Conservation (phyloP, 2,113 vertebrate genomes). For the Upupa epops region DNA sequence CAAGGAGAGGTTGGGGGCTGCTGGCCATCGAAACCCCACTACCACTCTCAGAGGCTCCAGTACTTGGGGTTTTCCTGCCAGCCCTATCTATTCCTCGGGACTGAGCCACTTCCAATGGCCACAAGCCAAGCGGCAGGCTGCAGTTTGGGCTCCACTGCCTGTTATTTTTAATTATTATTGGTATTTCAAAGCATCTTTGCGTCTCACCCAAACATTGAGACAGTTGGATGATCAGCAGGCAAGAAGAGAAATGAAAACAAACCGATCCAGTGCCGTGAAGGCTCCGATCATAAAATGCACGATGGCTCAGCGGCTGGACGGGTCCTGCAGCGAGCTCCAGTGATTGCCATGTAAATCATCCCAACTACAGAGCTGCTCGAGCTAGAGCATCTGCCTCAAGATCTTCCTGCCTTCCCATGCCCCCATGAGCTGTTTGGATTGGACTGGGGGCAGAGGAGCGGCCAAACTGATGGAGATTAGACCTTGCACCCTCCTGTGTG, state of each 20-base stretch:
- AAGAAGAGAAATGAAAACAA: conserved; percentile 19
- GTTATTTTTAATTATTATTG: conserved; percentile 12
- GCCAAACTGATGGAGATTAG: not conserved
- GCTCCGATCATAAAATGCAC: not conserved
- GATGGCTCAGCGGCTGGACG: not conserved
- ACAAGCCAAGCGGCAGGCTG: not conserved
- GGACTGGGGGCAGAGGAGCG: not conserved
- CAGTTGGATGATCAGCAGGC: conserved; percentile 34
- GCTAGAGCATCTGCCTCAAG: conserved; percentile 21
- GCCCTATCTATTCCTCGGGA: not conserved
- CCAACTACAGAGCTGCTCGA: not conserved
- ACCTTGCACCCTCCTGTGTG: accelerated
- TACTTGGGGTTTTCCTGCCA: not conserved
- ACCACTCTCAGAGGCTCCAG: not conserved
- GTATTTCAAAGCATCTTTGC: not conserved
- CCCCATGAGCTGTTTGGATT: not conserved
- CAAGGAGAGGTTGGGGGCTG: not conserved
- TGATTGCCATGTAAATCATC: conserved; percentile 35
- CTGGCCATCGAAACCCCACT: accelerated
- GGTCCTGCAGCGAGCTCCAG: not conserved
- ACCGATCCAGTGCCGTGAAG: not conserved
- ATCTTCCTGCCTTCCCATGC: not conserved
- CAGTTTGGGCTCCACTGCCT: not conserved
- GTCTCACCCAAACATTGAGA: conserved; percentile 22
- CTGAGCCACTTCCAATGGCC: not conserved